Evolutionary conservation across 2,113 vertebrate genomes (phyloP), one percentile per base, ranked within the genome.

Genomic region (Brienomyrus brachyistius): DNA sequence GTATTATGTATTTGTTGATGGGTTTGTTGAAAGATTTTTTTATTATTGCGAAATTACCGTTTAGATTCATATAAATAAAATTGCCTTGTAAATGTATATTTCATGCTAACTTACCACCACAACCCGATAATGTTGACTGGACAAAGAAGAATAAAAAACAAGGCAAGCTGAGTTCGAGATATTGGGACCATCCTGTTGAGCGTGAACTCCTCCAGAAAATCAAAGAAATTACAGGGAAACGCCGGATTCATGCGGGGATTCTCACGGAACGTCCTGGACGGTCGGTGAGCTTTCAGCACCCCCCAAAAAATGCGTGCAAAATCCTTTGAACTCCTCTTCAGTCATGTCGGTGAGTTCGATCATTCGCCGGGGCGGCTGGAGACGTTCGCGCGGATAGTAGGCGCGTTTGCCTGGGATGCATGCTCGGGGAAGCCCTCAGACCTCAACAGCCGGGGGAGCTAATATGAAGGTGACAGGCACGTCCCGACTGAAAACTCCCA

Each of bases 81-180:
- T 87, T 51, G 50, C 15, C 10, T 9, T 8, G 10, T 54, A 31
- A 89, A 51, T 54, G 80, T 86, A 66, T 88, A 48, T 85, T 54
- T 56, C 35, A 86, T 52, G 56, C 23, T 91, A 94, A 97, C 97
- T 97, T 95, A 98, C 97, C 97, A 98, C 97, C 97, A 98, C 27
- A 98, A 96, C 89, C 97, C 97, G 94, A 98, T 98, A 94, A 98
- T 98, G 91, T 98, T 98, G 94, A 97, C 97, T n/a, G 97, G 97
- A 92, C 97, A 98, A 89, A 98, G 96, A 80, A 98, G 93, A 92
- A 98, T 97, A 90, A 98, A 97, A 94, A 98, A 98, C 40, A 98
- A 95, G 88, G 97, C 97, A 90, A 98, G 95, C 74, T 98, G 97
- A 70, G 96, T 96, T 93, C 96, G 95, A 19, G 96, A 96, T 9